These are phyloP conservation scores for Triplophysa dalaica DNA, from an alignment of 2,113 vertebrate species.

Conservation along the genomic window DNA sequence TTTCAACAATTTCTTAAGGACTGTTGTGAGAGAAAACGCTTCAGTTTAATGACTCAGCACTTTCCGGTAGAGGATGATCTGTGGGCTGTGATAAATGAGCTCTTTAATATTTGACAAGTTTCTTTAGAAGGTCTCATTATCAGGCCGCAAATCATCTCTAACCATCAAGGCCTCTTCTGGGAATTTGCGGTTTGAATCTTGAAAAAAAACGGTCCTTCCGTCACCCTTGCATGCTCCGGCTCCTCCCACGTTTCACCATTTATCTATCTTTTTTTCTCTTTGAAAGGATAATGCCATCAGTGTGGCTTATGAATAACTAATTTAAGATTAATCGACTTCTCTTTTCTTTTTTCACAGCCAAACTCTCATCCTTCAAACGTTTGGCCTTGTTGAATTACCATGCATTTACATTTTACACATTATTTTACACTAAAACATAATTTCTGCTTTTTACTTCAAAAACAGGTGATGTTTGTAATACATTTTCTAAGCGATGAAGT, in stretches of 20 bases:
- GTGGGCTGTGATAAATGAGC: constrained; percentile 42
- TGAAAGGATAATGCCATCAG: constrained; percentile 1
- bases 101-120: constrained; percentile 56
- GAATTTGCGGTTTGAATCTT: constrained; percentile 30
- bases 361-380: neutral
- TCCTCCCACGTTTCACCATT: neutral
- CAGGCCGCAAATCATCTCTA: constrained; percentile 44
- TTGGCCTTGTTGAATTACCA: neutral
- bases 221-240: neutral
- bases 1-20: neutral
- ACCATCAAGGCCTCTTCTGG: constrained; percentile 34
- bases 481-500: constrained; percentile 1
- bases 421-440: neutral
- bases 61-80: constrained; percentile 25
- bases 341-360: neutral
- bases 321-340: constrained; percentile 7
- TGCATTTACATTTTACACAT: neutral
- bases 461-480: neutral
- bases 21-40: constrained; percentile 20
- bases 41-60: constrained; percentile 41
- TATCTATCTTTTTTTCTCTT: constrained; percentile 12
- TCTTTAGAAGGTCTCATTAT: constrained; percentile 54
- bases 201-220: neutral
- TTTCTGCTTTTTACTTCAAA: constrained; percentile 1
- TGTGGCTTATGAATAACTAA: neutral